Base-by-base conservation (phyloP, 1,140 invertebrate genomes). In the Leptonema lineaticorne region DNA sequence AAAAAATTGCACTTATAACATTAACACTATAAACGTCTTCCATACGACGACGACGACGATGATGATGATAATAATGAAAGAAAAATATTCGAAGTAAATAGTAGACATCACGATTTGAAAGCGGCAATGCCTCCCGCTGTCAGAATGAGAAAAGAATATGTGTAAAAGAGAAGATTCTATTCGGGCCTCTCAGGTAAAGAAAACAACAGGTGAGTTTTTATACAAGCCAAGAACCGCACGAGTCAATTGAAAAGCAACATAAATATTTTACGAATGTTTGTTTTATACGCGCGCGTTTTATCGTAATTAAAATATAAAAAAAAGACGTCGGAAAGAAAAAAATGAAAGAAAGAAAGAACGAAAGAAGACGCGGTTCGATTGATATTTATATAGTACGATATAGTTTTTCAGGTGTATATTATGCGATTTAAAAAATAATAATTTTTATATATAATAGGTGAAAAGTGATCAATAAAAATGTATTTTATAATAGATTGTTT, bases 221-320 rank as follows among this genome's bases (percentile, higher is more conserved):
- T 28, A 8, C 26, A 26, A n/a, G n/a, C n/a, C n/a, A n/a, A n/a
- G 63, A 22, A 45, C 62, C 46, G 63, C 63, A 64, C 63, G 63
- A 64, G 63, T 64, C 63, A 50, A 64, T 64, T 53, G 63, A 64
- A 53, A 4, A 59, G n/a, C 14, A 22, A 20, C 28, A 48, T 50
- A 50, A 50, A 53, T 53, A 50, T 53, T 64, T n/a, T 63, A 8
- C 20, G 48, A 14, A 53, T 53, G 48, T 53, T 27, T 53, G 16
- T 59, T 30, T 48, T 58, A 58, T 33, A 29, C 11, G n/a, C 18
- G 28, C 1, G 11, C 57, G 27, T 63, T 63, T 63, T 63, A n/a
- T 63, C 8, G 33, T 45, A 24, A 46, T 63, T 63, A 48, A 46
- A 48, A 63, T 63, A n/a, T n/a, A n/a, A n/a, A n/a, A n/a, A n/a